Evolutionary conservation across 2,113 vertebrate genomes (phyloP).

Genomic region (Meles meles): DNA sequence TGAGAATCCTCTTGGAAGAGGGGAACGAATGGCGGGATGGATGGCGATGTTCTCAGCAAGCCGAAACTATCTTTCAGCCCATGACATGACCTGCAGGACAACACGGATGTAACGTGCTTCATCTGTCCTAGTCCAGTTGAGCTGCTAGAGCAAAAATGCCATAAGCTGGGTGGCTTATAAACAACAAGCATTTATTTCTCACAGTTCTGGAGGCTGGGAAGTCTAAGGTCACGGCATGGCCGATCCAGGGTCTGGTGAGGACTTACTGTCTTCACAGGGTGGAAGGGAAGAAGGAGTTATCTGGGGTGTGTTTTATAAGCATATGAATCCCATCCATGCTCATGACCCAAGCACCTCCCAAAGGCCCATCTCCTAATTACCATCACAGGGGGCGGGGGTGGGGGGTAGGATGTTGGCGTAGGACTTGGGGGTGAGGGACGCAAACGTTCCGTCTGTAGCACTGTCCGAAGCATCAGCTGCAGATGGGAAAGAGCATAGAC

Average conservation of each 20-base stretch:
- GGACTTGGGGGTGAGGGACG: neutral
- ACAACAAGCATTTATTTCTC: neutral
- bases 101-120: neutral
- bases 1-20: neutral
- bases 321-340: neutral
- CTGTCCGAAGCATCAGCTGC: neutral
- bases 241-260: neutral
- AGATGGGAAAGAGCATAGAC: too few relatives aligned
- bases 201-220: neutral
- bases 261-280: neutral
- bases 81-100: neutral
- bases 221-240: neutral
- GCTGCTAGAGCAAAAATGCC: neutral
- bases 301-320: neutral
- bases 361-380: neutral
- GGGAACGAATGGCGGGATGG: neutral
- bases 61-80: accelerated
- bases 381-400: too few relatives aligned
- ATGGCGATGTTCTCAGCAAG: accelerated
- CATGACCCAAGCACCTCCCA: neutral
- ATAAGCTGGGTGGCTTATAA: neutral
- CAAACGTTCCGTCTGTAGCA: neutral
- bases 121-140: neutral
- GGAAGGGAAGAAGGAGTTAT: neutral
- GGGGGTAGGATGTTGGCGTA: neutral